These are phyloP conservation scores for Nephotettix cincticeps DNA, from an alignment of 1,140 invertebrate species.

Conservation along the genomic window DNA sequence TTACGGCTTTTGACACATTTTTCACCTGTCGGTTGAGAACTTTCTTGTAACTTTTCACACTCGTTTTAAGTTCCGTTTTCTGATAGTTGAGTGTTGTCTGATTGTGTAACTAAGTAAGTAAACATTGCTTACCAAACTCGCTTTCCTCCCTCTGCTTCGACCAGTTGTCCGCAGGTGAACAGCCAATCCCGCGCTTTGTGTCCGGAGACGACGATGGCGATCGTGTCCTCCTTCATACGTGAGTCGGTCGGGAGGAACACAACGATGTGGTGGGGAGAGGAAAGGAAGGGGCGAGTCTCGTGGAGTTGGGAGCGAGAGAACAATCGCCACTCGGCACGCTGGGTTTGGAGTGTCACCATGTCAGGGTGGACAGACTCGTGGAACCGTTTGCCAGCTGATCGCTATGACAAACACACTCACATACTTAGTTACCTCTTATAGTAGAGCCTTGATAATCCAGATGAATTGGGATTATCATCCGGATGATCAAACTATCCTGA, in stretches of 20 bases:
- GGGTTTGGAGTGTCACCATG: slow-evolving; percentile 28
- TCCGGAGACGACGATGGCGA: slow-evolving; percentile 60
- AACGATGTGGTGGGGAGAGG: neutral
- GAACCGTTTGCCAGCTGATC: slow-evolving; percentile 38
- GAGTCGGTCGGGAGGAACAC: neutral
- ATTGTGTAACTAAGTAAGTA: too few relatives aligned
- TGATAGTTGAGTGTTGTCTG: too few relatives aligned
- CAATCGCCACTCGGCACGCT: slow-evolving; percentile 52
- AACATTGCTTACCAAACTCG: slow-evolving; percentile 64
- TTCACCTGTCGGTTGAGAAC: too few relatives aligned
- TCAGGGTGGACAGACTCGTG: slow-evolving; percentile 27
- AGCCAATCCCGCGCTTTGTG: slow-evolving; percentile 68
- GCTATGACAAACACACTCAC: too few relatives aligned
- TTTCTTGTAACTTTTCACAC: too few relatives aligned
- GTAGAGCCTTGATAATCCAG: too few relatives aligned
- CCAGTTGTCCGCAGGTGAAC: slow-evolving; percentile 66
- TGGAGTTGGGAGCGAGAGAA: slow-evolving; percentile 24
- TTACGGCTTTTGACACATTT: too few relatives aligned
- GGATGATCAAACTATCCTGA: too few relatives aligned
- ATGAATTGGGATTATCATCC: too few relatives aligned
- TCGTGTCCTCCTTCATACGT: slow-evolving; percentile 41
- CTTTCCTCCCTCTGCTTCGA: slow-evolving; percentile 50
- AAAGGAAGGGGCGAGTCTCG: neutral
- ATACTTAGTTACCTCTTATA: too few relatives aligned
- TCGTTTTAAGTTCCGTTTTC: too few relatives aligned